These are phyloP conservation scores for Todiramphus saurophagus DNA, from an alignment of 2,113 vertebrate species.

Conservation along the genomic window DNA sequence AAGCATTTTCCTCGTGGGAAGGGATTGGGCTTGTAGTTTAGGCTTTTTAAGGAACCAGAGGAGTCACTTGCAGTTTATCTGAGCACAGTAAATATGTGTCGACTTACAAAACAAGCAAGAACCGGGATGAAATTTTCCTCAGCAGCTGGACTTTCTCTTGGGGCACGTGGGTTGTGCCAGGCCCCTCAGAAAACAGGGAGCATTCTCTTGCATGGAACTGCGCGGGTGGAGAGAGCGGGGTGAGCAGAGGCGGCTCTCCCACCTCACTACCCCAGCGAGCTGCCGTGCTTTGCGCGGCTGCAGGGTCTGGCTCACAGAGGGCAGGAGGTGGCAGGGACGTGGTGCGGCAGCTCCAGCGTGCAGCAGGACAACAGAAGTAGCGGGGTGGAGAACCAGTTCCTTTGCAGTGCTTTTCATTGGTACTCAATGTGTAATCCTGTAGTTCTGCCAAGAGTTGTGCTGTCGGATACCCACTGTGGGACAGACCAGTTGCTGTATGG, in stretches of 20 bases:
- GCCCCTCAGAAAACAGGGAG: neutral
- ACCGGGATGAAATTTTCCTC: neutral
- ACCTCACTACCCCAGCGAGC: rapidly evolving
- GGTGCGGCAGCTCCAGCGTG: neutral
- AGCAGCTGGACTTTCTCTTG: neutral
- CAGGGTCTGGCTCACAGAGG: neutral
- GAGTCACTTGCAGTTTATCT: neutral
- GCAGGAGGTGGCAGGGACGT: neutral
- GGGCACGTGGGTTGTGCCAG: neutral
- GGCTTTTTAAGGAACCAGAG: neutral
- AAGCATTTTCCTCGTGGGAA: neutral
- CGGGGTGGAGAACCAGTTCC: neutral
- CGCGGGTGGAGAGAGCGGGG: neutral
- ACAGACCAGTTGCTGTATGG: neutral
- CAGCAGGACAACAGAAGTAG: rapidly evolving
- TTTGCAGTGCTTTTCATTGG: neutral
- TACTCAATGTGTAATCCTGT: rapidly evolving
- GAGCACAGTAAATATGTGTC: neutral
- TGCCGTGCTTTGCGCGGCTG: neutral
- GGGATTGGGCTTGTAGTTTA: neutral
- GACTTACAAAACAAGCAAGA: neutral
- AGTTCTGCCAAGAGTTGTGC: neutral
- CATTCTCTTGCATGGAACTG: neutral
- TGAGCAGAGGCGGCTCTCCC: neutral
- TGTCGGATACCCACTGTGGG: rapidly evolving